Conservation (phyloP, 2,888 invertebrate species). For the Halictus quadricinctus region DNA sequence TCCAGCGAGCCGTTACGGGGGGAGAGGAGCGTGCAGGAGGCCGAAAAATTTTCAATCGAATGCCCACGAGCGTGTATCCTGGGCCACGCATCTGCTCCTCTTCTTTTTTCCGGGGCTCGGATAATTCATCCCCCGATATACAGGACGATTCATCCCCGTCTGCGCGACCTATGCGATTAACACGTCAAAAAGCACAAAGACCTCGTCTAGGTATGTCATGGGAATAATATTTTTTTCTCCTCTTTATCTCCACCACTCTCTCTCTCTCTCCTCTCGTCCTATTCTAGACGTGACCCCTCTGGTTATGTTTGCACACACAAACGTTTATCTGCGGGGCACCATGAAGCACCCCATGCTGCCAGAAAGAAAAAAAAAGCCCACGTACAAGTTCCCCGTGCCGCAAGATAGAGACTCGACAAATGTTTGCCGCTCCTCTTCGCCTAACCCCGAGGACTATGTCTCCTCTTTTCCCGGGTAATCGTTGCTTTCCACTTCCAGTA, state of each 20-base stretch:
- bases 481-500: constrained; percentile 23
- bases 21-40: constrained; percentile 4
- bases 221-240: constrained; percentile 72
- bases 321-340: constrained; percentile 74
- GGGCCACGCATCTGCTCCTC: constrained; percentile 62
- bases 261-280: constrained; percentile 4
- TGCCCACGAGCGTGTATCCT: constrained; percentile 33
- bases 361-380: constrained; percentile 1
- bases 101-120: constrained; percentile 49
- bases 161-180: constrained; percentile 76
- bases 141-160: constrained; percentile 52
- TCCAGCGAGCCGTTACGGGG: constrained; percentile 6
- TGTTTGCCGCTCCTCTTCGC: constrained; percentile 63
- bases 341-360: constrained; percentile 60
- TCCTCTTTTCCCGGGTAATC: constrained; percentile 45
- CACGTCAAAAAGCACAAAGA: constrained; percentile 76
- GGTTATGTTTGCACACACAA: constrained; percentile 76
- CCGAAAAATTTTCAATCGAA: constrained; percentile 40
- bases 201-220: constrained; percentile 72
- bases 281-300: constrained; percentile 60
- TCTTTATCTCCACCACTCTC: too few species aligned
- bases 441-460: constrained; percentile 30
- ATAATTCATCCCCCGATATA: constrained; percentile 53
- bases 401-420: constrained; percentile 62
- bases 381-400: constrained; percentile 27